These are phyloP conservation scores for Octodonta nipae DNA, from an alignment of 2,888 invertebrate species.

Conservation along the genomic window DNA sequence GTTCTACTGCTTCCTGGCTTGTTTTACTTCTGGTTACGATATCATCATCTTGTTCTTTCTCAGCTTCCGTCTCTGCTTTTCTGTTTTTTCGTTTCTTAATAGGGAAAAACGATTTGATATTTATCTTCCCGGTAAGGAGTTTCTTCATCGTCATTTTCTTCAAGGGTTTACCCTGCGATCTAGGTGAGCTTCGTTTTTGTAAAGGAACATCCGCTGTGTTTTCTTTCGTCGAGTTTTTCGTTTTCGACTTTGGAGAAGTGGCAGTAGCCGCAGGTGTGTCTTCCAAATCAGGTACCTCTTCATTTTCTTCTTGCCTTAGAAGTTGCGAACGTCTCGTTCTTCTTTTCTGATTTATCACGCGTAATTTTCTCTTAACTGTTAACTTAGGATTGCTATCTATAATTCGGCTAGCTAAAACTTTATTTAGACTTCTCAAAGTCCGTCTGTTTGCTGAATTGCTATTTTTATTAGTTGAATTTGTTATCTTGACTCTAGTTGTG, in stretches of 20 bases:
- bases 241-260: too few species aligned
- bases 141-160: slow-evolving; percentile 15
- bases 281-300: too few species aligned
- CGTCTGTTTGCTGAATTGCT: slow-evolving; percentile 14
- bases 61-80: slow-evolving; percentile 5
- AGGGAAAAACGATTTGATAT: slow-evolving; percentile 27
- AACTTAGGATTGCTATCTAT: slow-evolving; percentile 27
- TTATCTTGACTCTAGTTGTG: slow-evolving; percentile 5
- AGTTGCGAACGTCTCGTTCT: slow-evolving; percentile 16
- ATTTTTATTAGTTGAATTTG: slow-evolving; percentile 7
- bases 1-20: too few species aligned
- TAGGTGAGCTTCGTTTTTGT: slow-evolving; percentile 14
- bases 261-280: too few species aligned
- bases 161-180: slow-evolving; percentile 11
- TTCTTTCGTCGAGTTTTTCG: slow-evolving; percentile 11
- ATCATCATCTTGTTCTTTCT: slow-evolving; percentile 5
- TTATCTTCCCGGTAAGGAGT: slow-evolving; percentile 19
- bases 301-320: slow-evolving; percentile 6
- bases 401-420: slow-evolving; percentile 29
- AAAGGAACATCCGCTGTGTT: not conserved
- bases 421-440: slow-evolving; percentile 25
- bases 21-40: slow-evolving; percentile 9
- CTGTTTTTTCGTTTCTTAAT: slow-evolving; percentile 20
- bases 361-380: slow-evolving; percentile 24
- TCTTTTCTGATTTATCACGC: slow-evolving; percentile 17